phyloP scores from a whole-genome alignment of 2,113 vertebrate species.

The Bostrychus sinensis region DNA sequence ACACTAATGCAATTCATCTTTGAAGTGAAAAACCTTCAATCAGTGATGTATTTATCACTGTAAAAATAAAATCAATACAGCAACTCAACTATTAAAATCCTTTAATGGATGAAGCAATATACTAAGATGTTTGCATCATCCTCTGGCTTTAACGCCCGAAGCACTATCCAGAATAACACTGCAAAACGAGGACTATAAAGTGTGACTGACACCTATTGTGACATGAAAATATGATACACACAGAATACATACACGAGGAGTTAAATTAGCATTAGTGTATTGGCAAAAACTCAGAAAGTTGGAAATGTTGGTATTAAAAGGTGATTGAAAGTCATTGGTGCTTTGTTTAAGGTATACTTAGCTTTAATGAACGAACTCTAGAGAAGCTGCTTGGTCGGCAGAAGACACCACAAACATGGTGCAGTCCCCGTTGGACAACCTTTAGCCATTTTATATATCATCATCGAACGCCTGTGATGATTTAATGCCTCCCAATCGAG shows the following conservation, averaged over 20 bases:
- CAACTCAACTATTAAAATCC: constrained; percentile 80
- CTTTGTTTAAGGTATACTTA: constrained; percentile 21
- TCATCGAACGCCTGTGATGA: constrained; percentile 48
- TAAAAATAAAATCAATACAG: constrained; percentile 82
- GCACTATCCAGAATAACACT: constrained; percentile 54
- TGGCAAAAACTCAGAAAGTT: constrained; percentile 1
- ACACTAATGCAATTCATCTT: constrained; percentile 73
- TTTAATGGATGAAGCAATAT: constrained; percentile 81
- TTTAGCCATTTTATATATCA: constrained; percentile 52
- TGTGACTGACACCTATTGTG: constrained; percentile 65
- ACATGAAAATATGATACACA: constrained; percentile 31
- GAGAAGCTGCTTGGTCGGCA: constrained; percentile 23
- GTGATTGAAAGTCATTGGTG: constrained; percentile 5
- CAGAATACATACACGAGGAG: constrained; percentile 23
- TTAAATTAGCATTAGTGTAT: neutral
- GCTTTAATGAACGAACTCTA: constrained; percentile 7
- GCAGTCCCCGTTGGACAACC: constrained; percentile 33
- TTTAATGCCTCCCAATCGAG: constrained; percentile 66
- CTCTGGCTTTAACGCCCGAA: constrained; percentile 66
- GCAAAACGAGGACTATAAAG: constrained; percentile 63
- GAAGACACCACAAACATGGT: constrained; percentile 9
- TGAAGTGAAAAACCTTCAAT: constrained; percentile 78
- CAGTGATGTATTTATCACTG: constrained; percentile 81
- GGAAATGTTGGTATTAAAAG: constrained; percentile 13
- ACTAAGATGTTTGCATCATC: constrained; percentile 79